Conservation (phyloP, 2,113 vertebrate genomes). For the Stercorarius parasiticus region DNA sequence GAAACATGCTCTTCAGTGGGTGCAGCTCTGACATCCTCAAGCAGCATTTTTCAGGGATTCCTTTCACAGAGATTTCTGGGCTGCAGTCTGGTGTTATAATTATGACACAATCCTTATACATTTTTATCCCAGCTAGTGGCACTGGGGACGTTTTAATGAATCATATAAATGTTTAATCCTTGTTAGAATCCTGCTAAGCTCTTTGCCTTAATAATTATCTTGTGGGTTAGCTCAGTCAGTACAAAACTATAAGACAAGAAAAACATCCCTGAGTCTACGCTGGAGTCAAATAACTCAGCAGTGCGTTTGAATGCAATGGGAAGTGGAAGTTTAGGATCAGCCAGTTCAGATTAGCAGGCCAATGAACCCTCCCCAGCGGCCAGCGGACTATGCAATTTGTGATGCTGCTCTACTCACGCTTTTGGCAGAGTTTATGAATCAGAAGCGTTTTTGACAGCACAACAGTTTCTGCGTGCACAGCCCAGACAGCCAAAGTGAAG, state of each 20-base stretch:
- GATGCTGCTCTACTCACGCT: background rate
- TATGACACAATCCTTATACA: conserved; percentile 7
- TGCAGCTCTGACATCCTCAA: background rate
- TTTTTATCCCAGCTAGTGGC: conserved; percentile 31
- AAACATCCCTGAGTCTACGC: background rate
- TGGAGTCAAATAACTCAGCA: conserved; percentile 27
- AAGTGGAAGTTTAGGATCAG: conserved; percentile 50
- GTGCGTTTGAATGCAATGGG: conserved; percentile 29
- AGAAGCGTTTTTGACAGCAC: conserved; percentile 27
- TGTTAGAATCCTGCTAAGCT: conserved; percentile 37
- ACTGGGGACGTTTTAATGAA: conserved; percentile 27
- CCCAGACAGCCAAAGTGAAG: background rate
- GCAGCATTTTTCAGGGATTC: background rate
- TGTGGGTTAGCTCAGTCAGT: conserved; percentile 9
- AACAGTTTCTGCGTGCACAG: background rate
- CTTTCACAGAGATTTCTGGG: background rate
- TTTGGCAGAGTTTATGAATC: conserved; percentile 26
- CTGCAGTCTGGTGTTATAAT: background rate
- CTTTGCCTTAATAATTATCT: conserved; percentile 34
- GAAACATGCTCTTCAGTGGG: background rate
- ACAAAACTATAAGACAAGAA: conserved; percentile 31
- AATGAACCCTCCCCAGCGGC: conserved; percentile 3
- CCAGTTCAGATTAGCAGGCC: conserved; percentile 28
- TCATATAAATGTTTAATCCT: conserved; percentile 30
- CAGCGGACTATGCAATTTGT: background rate